Base-by-base conservation (phyloP, 2,888 invertebrate species). In the Agapetus fuscipes region DNA sequence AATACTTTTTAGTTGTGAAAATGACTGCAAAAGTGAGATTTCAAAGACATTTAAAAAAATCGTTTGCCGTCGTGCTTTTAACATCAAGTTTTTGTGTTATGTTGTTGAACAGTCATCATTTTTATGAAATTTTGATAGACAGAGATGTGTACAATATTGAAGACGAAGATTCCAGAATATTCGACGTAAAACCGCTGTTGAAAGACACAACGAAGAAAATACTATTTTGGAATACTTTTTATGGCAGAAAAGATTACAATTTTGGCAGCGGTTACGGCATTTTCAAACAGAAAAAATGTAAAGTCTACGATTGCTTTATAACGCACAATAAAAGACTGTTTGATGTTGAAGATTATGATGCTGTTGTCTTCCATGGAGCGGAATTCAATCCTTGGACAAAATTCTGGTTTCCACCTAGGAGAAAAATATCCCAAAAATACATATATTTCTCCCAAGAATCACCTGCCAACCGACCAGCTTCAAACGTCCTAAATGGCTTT, bases 351-450 rank as follows among this genome's bases (percentile, higher is more conserved):
- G 46, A 58, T 17, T 66, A 53, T 20, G 69, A 74, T 33, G 76
- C 72, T 0, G 56, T 76, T 4, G 30, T 76, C 1, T 74, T 75
- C 37, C 72, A 75, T 32, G 64, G 62, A 0, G 63, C 65, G 13
- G 53, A 58, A 28, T 41, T 40, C 5, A 11, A 27, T 11, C 27
- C n/a, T 0, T 13, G 26, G 34, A 24, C 3, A 4, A 11, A 26
- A 14, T 25, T 12, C 11, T n/a, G 48, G 1, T 12, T 55, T 13
- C 64, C 64, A 1, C 3, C 2, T 3, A 43, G 24, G 10, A 56
- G 75, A 46, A 51, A 53, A 2, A 44, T 55, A 0, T 45, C 60
- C 40, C 76, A 76, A 52, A 57, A 55, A 30, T 76, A 69, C 47
- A 55, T 76, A 13, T 75, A 69, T 42, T 57, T 62, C 2, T 58